Base-by-base conservation (phyloP, 1,140 invertebrate species). In the Ostrea denselamellosa region DNA sequence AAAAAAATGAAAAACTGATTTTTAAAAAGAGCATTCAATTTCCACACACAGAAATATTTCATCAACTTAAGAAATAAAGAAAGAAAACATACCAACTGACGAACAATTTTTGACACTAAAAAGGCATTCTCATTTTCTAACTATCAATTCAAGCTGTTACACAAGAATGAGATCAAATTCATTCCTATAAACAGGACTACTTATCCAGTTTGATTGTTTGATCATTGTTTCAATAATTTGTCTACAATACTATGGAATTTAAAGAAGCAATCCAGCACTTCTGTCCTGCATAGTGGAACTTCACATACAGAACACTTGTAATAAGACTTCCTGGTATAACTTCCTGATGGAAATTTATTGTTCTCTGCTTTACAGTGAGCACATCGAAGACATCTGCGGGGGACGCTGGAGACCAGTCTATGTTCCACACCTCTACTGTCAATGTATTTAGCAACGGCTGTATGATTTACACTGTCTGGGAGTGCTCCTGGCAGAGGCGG, bases 271-370 rank as follows among this genome's bases (percentile, higher is more conserved):
- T 89, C 88, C 17, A 85, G 58, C 17, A 77, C 82, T 58, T 86
- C 77, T 51, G 85, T 82, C 52, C 88, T 65, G 58, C 88, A 89
- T 17, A 89, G 28, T 9, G 71, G 81, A 8, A 86, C 81, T 77
- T 89, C 56, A 51, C 88, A 89, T 19, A 65, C 14, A 34, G 65
- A 56, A 85, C 88, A 89, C 51, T 89, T 89, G 34, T 87, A 89
- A 44, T 89, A 89, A 12, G 88, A 62, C 62, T 82, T 87, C n/a
- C 54, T 89, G 14, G 62, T 81, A 19, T 86, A 44, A 44, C 34
- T 65, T 53, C 88, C 88, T 28, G 86, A 86, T 0, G 85, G 56
- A 53, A 85, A 85, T 25, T 85, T 85, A 9, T 22, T 25, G 25
- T 56, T 56, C 22, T 58, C 12, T 0, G 9, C 0, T 58, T 62